A percentile compares a stretch with the other conserved stretches of the same genome.
These are phyloP conservation scores for Cheiracanthium punctorium DNA, from an alignment of 2,888 invertebrate genomes.

Conservation along the genomic window DNA sequence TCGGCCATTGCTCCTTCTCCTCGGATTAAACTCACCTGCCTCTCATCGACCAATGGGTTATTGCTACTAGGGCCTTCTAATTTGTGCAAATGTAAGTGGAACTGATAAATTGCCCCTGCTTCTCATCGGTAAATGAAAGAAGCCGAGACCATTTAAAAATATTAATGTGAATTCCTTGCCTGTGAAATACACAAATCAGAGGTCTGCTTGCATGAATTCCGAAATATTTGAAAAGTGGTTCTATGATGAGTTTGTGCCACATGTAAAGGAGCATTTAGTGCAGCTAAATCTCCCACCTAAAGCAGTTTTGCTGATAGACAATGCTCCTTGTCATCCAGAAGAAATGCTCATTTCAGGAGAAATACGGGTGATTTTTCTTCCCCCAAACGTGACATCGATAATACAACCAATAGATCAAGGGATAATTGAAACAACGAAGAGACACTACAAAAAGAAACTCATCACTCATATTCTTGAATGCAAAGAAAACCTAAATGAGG, in stretches of 20 bases:
- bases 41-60: too few relatives aligned
- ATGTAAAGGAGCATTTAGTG: not conserved
- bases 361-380: not conserved
- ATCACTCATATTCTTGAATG: too few relatives aligned
- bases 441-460: not conserved
- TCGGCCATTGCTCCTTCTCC: too few relatives aligned
- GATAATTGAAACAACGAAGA: not conserved
- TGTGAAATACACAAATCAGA: not conserved
- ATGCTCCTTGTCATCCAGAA: conserved; percentile 1
- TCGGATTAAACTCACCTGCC: too few relatives aligned
- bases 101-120: not conserved
- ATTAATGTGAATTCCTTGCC: not conserved
- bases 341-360: not conserved
- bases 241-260: not conserved
- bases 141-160: not conserved
- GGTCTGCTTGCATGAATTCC: not conserved
- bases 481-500: not conserved
- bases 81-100: not conserved
- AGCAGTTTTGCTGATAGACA: conserved; percentile 7
- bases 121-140: not conserved
- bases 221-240: not conserved
- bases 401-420: not conserved
- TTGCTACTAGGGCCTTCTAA: too few relatives aligned
- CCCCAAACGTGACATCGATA: not conserved
- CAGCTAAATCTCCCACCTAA: not conserved